These are phyloP conservation scores for Scaptomyza hsui DNA, from an alignment of 1,140 invertebrate species.

Conservation along the genomic window DNA sequence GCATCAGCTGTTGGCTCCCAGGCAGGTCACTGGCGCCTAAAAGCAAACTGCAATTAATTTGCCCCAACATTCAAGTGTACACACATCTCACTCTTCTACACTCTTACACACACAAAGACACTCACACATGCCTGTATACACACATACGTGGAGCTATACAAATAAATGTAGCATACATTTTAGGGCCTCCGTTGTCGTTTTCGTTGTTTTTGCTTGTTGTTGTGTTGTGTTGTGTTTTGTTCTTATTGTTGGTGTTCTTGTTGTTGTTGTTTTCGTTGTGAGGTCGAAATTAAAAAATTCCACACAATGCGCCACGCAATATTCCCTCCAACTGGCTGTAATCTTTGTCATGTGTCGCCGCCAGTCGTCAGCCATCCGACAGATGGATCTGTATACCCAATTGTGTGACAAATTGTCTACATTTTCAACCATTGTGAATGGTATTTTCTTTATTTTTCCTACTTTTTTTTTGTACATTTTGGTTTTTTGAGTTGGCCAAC, in stretches of 20 bases:
- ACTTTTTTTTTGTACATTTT: not conserved
- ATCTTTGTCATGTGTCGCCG: constrained; percentile 61
- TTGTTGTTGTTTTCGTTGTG: constrained; percentile 23
- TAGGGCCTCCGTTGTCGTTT: constrained; percentile 10
- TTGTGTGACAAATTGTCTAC: constrained; percentile 78
- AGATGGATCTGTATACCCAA: constrained; percentile 49
- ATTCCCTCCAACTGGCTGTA: constrained; percentile 34
- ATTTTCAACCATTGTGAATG: constrained; percentile 47
- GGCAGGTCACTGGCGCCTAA: constrained; percentile 26
- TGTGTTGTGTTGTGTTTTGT: constrained; percentile 5
- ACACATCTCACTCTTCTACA: constrained; percentile 1
- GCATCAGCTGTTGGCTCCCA: constrained; percentile 36
- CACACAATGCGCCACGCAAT: constrained; percentile 55
- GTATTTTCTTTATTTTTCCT: not conserved
- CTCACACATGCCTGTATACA: not conserved
- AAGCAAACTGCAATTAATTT: constrained; percentile 71
- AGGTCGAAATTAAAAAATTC: constrained; percentile 77
- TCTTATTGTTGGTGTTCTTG: constrained; percentile 18
- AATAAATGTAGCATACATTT: constrained; percentile 45
- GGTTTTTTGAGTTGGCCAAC: constrained; percentile 17
- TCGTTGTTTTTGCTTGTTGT: constrained; percentile 10
- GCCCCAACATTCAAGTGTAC: constrained; percentile 14
- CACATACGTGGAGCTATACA: not conserved
- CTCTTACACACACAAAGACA: not conserved
- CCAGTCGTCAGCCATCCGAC: constrained; percentile 40